Base-by-base conservation (phyloP, 2,113 vertebrate species). In the Chaenogobius annularis region DNA sequence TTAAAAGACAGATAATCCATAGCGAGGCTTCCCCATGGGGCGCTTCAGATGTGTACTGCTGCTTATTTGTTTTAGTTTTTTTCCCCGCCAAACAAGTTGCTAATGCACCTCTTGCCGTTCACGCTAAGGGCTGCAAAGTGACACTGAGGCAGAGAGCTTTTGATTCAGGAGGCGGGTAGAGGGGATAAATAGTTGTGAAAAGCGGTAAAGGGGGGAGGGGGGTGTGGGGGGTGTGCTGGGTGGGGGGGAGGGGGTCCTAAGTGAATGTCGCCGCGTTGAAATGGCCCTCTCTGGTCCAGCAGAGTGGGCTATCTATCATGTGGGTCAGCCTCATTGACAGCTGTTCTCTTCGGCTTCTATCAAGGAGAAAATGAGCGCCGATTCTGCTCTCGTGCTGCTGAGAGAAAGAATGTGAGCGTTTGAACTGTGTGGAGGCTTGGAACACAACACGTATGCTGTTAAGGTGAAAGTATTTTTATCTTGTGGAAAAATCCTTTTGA, bases 1-100 rank as follows among this genome's bases (percentile, higher is more conserved):
- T 90, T 46, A 85, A 86, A 90, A 89, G 87, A 89, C 90, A 86
- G 85, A 85, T 88, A 88, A 89, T 89, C 88, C 85, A 88, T 89
- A 89, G 83, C 78, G 72, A 87, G 83, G 78, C 74, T 76, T 77
- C 68, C 86, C 87, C 82, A 75, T 69, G 44, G 86, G 86, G 87
- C 84, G 79, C 72, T 64, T 78, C 48, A 83, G 82, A 83, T 80
- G 72, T 88, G 83, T 77, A 84, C 83, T 52, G 83, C 78, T 72
- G 82, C 85, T 86, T 88, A 81, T 88, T 91, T 89, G 87, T 89
- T 91, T 89, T 84, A 7, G 14, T 63, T 63, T 65, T 58, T 44
- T 22, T 13, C 7, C 12, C 5, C 17, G 14, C 20, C 26, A 72
- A 73, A 80, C 77, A 79, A 81, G 78, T 83, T 72, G 74, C 86